Percentiles rank a stretch among this genome's conserved stretches.
These are phyloP conservation scores for Clytia hemisphaerica DNA, from an alignment of 30 jellyfish, hydroid and myxozoan species.

Conservation along the genomic window DNA sequence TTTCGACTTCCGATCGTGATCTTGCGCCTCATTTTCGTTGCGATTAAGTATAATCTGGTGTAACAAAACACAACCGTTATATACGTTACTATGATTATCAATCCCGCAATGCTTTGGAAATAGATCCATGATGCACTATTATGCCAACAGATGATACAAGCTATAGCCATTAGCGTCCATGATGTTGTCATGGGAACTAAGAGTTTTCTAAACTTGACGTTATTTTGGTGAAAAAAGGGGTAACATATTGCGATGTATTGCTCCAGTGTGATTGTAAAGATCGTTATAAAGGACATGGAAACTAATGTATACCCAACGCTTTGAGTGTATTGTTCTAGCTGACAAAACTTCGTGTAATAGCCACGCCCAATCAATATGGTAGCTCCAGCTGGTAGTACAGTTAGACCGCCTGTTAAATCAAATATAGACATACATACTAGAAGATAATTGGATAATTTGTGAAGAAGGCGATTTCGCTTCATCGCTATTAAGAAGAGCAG, in stretches of 20 bases:
- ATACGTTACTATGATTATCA: background rate
- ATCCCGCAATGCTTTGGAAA: background rate
- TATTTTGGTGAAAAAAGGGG: conserved; percentile 10
- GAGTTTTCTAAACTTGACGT: background rate
- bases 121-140: background rate
- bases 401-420: background rate
- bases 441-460: background rate
- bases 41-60: background rate
- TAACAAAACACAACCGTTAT: background rate
- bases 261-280: background rate
- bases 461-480: background rate
- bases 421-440: background rate
- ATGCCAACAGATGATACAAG: background rate
- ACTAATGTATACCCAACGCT: background rate
- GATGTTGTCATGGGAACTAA: background rate
- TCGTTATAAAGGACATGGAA: conserved; percentile 3
- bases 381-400: background rate
- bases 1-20: background rate
- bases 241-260: conserved; percentile 8
- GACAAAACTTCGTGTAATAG: background rate
- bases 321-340: background rate
- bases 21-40: background rate
- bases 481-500: background rate
- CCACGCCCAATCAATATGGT: background rate
- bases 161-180: background rate